Base-by-base conservation (phyloP, 2,797 vertebrate genomes). In the Typhlichthys subterraneus region DNA sequence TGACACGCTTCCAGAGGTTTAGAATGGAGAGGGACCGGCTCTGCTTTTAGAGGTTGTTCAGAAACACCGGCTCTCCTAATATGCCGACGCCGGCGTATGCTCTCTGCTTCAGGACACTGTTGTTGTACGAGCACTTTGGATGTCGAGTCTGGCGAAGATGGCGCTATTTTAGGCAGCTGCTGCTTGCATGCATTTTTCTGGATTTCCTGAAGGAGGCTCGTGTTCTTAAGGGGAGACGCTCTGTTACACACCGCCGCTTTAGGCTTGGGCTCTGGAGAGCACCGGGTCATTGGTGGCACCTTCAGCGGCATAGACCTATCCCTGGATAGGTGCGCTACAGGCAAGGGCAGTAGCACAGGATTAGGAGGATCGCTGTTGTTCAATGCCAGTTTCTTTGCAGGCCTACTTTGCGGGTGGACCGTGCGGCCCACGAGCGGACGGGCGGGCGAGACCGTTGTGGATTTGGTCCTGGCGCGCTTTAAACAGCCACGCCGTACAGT, bases 281-380 rank as follows among this genome's bases (percentile, higher is more conserved):
- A 46, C 38, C 1, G 31, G 17, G 57, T 57, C n/a, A 45, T 5
- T 59, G 70, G n/a, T 2, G 1, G 53, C 2, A 62, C 15, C 5
- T 58, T 48, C 29, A 13, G 47, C 2, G 38, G 46, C 3, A 12
- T n/a, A 42, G 55, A 6, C 45, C 11, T 42, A n/a, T 13, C 45
- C 4, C 9, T 45, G 38, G 38, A 0, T 5, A 50, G 61, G 6
- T 56, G 70, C 14, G 45, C 64, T 12, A 55, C 53, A 1, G 73
- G 63, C 52, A 87, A 29, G 0, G 83, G 79, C 45, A 91, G 72
- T 5, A 90, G 65, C 19, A 87, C 89, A 0, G 90, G 90, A 38
- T 91, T 91, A n/a, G 90, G 90, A 14, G 90, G 90, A 45, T 91
- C 90, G 13, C 74, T 88, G 48, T 69, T 85, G 11, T 77, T 4